Evolutionary conservation across 2,113 vertebrate species (phyloP), one percentile per base, ranked within the genome.

Genomic region (Epinephelus lanceolatus): DNA sequence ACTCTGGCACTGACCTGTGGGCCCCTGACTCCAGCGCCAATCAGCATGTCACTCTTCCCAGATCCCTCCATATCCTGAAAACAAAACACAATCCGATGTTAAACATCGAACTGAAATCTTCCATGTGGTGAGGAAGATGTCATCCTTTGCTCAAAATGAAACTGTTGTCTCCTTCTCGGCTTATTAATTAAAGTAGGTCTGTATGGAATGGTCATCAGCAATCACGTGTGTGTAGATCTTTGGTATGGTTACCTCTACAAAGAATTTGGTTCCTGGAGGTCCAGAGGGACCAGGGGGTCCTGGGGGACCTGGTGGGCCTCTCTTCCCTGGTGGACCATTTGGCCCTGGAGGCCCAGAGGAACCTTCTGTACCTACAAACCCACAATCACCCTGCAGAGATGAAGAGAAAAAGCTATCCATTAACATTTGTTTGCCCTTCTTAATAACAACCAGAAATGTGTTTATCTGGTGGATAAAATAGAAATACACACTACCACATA

Each of bases 21-120:
- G 15, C 83, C 86, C 49, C 75, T 89, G 45, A 81, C 81, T 66
- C 94, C 88, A 84, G 89, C 87, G 23, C 85, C 94, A 76, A 94
- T 76, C 1, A 92, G 75, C 27, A 91, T 51, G 69, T 83, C 85
- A 33, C 77, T 82, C 77, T 71, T 94, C 42, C 96, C 97, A 65
- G 97, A 98, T 73, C 97, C 97, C 83, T 98, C 97, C 33, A 94
- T 91, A 59, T 98, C 97, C 97, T 99, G 67, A 77, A 25, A 69
- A 81, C 73, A 86, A 56, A 70, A 87, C 79, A 90, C 82, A 87
- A n/a, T 45, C 53, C n/a, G 1, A 53, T n/a, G 27, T 71, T 53
- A n/a, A 9, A 37, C 13, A 62, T 11, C 7, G 5, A n/a, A 33
- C 19, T n/a, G 11, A 60, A 15, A 25, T 19, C 23, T 9, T 37